phyloP scores from a whole-genome alignment of 2,888 invertebrate species.

The Meteorus cinctellus region DNA sequence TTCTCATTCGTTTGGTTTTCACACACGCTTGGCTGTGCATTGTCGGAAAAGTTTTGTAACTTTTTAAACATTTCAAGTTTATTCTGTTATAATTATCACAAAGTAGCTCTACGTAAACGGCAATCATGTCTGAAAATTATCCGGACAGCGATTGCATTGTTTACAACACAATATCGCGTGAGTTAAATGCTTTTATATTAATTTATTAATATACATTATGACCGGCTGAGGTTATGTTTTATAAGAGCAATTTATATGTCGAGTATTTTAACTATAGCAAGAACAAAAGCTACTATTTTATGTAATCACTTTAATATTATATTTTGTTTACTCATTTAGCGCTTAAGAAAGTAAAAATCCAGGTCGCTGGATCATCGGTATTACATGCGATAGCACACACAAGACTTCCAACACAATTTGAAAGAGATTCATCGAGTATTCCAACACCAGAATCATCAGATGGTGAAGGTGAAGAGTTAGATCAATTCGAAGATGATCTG shows the following conservation, averaged over 20 bases:
- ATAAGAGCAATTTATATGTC: neutral
- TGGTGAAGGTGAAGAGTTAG: slow-evolving; percentile 70
- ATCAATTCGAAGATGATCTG: slow-evolving; percentile 83
- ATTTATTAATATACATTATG: neutral
- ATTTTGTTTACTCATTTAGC: slow-evolving; percentile 47
- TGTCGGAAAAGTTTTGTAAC: neutral
- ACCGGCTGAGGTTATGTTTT: slow-evolving; percentile 54
- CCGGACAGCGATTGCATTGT: slow-evolving; percentile 55
- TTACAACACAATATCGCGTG: slow-evolving; percentile 58
- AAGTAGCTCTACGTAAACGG: neutral
- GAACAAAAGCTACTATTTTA: neutral
- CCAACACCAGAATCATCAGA: slow-evolving; percentile 61
- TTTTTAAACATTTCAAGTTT: neutral
- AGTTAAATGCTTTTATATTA: slow-evolving; percentile 44
- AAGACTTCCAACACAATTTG: slow-evolving; percentile 65
- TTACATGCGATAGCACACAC: slow-evolving; percentile 66
- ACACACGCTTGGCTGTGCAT: slow-evolving; percentile 29
- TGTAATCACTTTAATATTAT: neutral
- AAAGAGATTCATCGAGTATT: slow-evolving; percentile 57
- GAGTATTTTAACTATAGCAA: neutral
- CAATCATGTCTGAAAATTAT: slow-evolving; percentile 57
- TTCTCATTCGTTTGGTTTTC: slow-evolving; percentile 23
- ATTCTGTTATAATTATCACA: neutral
- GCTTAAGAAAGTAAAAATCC: slow-evolving; percentile 53
- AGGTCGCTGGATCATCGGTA: slow-evolving; percentile 64